Evolutionary conservation across 1,140 invertebrate species (phyloP).

Genomic region (Danaus melanippus): DNA sequence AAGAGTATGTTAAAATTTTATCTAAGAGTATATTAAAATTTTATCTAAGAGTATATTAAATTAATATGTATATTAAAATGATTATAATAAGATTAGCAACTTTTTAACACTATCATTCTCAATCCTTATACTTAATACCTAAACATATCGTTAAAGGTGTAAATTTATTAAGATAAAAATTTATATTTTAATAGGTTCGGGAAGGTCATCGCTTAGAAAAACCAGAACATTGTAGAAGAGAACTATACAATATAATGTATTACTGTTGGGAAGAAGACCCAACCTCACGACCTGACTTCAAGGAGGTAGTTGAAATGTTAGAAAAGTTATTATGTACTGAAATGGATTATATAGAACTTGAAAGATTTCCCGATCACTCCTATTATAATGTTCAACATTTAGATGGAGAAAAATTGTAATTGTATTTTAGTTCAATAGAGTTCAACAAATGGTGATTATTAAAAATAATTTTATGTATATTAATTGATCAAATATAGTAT

Average conservation of each 20-base stretch:
- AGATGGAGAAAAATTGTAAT: slow-evolving; percentile 86
- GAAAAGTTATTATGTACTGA: slow-evolving; percentile 88
- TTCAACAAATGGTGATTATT: no score
- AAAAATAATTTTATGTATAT: no score
- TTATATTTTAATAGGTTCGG: slow-evolving; percentile 73
- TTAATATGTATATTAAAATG: no score
- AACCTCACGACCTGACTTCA: slow-evolving; percentile 82
- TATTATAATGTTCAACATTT: slow-evolving; percentile 93
- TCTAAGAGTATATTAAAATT: no score
- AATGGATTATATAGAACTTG: slow-evolving; percentile 93
- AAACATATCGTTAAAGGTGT: no score
- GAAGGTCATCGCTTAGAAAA: slow-evolving; percentile 90
- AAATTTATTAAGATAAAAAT: no score
- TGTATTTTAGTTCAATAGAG: neutral
- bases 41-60: no score
- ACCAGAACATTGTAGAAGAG: slow-evolving; percentile 89
- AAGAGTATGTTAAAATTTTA: no score
- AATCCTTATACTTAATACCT: no score
- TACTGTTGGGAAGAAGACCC: slow-evolving; percentile 93
- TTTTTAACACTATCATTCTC: no score
- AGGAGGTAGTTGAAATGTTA: slow-evolving; percentile 83
- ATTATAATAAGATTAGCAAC: no score
- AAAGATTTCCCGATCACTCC: slow-evolving; percentile 93
- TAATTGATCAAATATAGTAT: no score
- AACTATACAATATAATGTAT: slow-evolving; percentile 95